phyloP scores from a whole-genome alignment of 2,888 invertebrate species.

The Diachrysia chrysitis region DNA sequence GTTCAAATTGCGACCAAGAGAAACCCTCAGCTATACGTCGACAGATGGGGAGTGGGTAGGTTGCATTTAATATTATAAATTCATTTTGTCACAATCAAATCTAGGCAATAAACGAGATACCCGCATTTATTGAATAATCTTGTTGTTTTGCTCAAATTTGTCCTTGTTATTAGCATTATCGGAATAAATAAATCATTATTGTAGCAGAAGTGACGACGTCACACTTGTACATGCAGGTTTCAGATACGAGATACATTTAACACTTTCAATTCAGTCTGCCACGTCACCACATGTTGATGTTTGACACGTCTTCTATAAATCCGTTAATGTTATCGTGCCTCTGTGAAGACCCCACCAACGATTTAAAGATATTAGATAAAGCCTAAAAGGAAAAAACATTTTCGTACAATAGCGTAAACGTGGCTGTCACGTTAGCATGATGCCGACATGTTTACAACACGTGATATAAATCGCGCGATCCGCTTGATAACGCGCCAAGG shows the following conservation, averaged over 20 bases:
- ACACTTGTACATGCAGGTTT: background rate
- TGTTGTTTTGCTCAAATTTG: background rate
- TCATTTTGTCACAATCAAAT: background rate
- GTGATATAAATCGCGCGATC: conserved; percentile 35
- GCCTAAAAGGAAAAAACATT: background rate
- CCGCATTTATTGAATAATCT: background rate
- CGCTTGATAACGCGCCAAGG: conserved; percentile 44
- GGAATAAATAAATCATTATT: background rate
- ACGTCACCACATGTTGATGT: background rate
- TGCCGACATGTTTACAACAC: conserved; percentile 36
- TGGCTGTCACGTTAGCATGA: conserved; percentile 18
- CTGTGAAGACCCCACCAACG: background rate
- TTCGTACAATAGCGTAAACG: conserved; percentile 21
- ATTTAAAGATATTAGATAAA: background rate
- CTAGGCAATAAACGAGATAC: background rate
- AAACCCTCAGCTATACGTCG: no score
- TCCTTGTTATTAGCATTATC: background rate
- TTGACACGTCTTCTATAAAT: background rate
- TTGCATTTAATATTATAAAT: no score
- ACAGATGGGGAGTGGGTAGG: no score
- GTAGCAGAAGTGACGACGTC: background rate
- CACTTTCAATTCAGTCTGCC: background rate
- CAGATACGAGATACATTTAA: background rate
- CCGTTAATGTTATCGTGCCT: background rate
- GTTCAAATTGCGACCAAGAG: no score